A percentile compares a stretch with the other conserved stretches of the same genome.
Conservation (phyloP, 1,140 invertebrate genomes). For the Pogonus chalceus region DNA sequence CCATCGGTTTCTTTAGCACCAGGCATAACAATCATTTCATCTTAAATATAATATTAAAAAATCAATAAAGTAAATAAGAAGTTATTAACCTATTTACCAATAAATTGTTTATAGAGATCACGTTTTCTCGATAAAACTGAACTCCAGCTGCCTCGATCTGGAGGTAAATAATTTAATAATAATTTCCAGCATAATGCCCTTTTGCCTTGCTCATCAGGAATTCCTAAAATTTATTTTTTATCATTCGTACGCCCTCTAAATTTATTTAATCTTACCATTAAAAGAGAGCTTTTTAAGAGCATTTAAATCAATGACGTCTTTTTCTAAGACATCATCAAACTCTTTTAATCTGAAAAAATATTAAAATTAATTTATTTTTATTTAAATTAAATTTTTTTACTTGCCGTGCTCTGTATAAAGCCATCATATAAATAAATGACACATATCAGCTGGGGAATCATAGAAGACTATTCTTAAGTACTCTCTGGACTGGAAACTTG, state of each 20-base stretch:
- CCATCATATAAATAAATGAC: background rate
- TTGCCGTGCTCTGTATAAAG: background rate
- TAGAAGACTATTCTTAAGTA: no score
- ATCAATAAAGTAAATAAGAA: background rate
- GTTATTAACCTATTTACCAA: conserved; percentile 45
- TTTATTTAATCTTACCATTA: conserved; percentile 47
- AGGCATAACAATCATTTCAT: conserved; percentile 73
- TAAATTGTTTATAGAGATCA: conserved; percentile 71
- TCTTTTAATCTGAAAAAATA: conserved; percentile 62
- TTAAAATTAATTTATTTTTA: conserved; percentile 12
- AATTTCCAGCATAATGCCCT: conserved; percentile 73
- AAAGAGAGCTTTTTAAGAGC: conserved; percentile 59
- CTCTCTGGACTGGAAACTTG: no score
- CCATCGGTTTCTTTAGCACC: conserved; percentile 46
- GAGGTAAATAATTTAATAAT: conserved; percentile 70
- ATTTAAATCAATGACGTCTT: conserved; percentile 56
- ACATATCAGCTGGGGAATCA: background rate
- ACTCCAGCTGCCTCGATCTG: conserved; percentile 51
- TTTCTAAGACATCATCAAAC: conserved; percentile 55
- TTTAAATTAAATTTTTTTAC: conserved; percentile 10
- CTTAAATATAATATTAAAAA: conserved; percentile 36
- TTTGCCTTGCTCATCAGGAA: conserved; percentile 70
- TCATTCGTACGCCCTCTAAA: conserved; percentile 9
- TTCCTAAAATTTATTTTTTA: conserved; percentile 44
- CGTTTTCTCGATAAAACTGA: conserved; percentile 57